Percentiles rank a stretch among this genome's conserved stretches.
Conservation (phyloP, 2,888 invertebrate genomes). For the Xestia xanthographa region DNA sequence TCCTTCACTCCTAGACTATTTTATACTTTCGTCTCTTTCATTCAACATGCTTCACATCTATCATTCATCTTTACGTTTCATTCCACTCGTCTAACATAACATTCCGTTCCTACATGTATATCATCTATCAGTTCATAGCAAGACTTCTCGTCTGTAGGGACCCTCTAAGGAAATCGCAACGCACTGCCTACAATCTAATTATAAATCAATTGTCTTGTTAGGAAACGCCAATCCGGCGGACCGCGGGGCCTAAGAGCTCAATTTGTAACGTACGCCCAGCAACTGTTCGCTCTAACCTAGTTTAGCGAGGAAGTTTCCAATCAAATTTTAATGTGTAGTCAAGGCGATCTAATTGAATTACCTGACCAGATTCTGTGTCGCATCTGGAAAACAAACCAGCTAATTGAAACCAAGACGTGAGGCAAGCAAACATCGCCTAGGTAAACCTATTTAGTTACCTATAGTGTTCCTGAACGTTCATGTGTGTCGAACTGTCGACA, state of each 20-base stretch:
- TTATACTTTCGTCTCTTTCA: too few relatives aligned
- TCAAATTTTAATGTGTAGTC: conserved; percentile 77
- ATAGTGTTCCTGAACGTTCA: neutral
- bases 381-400: conserved; percentile 65
- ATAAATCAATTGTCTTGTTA: conserved; percentile 77
- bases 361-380: conserved; percentile 77
- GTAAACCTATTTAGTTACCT: neutral
- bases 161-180: conserved; percentile 58
- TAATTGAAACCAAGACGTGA: conserved; percentile 49
- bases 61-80: too few relatives aligned
- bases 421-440: conserved; percentile 20
- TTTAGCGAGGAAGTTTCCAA: conserved; percentile 81
- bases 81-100: too few relatives aligned
- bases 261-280: conserved; percentile 68
- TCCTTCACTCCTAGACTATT: too few relatives aligned
- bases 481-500: neutral
- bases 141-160: conserved; percentile 6
- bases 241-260: conserved; percentile 65
- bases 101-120: too few relatives aligned
- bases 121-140: neutral
- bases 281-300: conserved; percentile 71
- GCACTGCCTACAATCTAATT: conserved; percentile 68
- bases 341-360: conserved; percentile 82
- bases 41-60: too few relatives aligned
- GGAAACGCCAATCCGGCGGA: conserved; percentile 62